Evolutionary conservation across 2,113 vertebrate genomes (phyloP).

Genomic region (Leucoraja erinaceus): DNA sequence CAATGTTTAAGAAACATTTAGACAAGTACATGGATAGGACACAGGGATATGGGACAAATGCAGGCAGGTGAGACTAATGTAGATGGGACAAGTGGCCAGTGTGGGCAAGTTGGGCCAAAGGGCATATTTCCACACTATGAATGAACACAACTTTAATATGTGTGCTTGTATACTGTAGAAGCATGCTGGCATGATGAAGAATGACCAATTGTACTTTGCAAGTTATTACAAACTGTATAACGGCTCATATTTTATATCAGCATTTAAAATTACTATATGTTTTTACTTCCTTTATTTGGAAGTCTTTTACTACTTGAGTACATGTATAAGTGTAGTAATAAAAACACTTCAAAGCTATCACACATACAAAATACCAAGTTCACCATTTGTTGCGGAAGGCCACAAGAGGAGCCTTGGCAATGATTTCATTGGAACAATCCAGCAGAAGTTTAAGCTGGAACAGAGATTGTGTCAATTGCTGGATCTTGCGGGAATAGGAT

Average conservation of each 20-base stretch:
- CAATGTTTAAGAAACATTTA: no score
- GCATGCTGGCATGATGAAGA: background rate
- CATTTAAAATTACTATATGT: background rate
- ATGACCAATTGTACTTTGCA: background rate
- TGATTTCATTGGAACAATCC: background rate
- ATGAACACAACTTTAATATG: background rate
- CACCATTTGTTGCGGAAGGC: background rate
- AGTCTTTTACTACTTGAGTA: background rate
- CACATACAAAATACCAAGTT: background rate
- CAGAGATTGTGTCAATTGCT: background rate
- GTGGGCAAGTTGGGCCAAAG: no score
- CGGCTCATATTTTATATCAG: background rate
- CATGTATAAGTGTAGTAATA: background rate
- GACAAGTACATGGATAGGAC: no score
- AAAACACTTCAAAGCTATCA: background rate
- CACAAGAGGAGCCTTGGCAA: background rate
- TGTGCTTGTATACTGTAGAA: background rate
- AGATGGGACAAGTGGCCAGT: no score
- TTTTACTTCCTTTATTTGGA: background rate
- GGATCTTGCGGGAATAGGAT: background rate
- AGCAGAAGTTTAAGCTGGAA: background rate
- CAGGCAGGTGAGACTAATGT: no score
- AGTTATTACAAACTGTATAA: no score
- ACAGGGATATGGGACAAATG: no score
- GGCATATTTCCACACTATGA: no score